A percentile compares a stretch with the other conserved stretches of the same genome.
These are phyloP conservation scores for Arion vulgaris DNA, from an alignment of 1,140 invertebrate species.

Conservation along the genomic window DNA sequence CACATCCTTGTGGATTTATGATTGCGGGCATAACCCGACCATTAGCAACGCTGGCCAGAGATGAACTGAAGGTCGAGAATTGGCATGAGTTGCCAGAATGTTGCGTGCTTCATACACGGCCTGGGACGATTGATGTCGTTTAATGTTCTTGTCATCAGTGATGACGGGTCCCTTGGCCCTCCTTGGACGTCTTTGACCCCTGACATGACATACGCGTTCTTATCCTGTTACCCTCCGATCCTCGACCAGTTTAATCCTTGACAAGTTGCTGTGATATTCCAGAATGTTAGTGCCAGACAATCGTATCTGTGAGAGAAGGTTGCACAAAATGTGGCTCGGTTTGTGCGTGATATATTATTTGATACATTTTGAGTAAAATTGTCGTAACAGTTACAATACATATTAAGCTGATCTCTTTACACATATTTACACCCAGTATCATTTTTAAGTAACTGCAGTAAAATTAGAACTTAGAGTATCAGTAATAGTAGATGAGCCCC, in stretches of 20 bases:
- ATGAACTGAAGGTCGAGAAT: slow-evolving; percentile 16
- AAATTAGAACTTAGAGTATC: no score
- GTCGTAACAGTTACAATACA: no score
- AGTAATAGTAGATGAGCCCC: no score
- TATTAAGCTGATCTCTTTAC: no score
- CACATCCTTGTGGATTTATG: slow-evolving; percentile 9
- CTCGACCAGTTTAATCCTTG: not conserved
- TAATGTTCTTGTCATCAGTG: not conserved
- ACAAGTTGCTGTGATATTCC: not conserved
- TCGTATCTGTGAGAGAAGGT: not conserved
- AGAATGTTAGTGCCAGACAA: not conserved
- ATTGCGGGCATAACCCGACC: slow-evolving; percentile 20
- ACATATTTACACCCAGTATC: no score
- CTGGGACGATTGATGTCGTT: slow-evolving; percentile 18
- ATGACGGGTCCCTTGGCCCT: not conserved
- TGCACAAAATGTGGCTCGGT: not conserved
- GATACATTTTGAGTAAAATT: no score
- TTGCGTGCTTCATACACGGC: not conserved
- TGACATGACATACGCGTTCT: slow-evolving; percentile 16
- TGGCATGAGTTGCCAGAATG: not conserved
- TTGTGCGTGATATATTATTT: not conserved
- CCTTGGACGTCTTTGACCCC: not conserved
- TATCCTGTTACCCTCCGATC: not conserved
- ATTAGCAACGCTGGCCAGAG: not conserved
- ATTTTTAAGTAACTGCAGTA: no score